Evolutionary conservation across 2,888 invertebrate genomes (phyloP).

Genomic region (Apamea monoglypha): DNA sequence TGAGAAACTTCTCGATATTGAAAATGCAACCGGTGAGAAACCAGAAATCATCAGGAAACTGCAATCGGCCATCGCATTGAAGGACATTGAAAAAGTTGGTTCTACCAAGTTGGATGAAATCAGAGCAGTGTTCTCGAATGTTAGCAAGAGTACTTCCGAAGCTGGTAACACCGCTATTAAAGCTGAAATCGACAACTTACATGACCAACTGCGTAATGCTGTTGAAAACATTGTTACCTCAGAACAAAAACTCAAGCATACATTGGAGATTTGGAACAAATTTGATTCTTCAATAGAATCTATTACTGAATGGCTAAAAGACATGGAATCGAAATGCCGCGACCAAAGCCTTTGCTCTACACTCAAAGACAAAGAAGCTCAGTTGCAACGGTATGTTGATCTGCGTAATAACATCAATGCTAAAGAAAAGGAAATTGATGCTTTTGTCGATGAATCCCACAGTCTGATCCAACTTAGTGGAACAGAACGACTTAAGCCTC

Average conservation of each 20-base stretch:
- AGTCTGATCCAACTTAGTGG: constrained; percentile 95
- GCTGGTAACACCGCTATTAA: constrained; percentile 94
- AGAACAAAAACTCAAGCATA: constrained; percentile 93
- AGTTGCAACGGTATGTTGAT: constrained; percentile 93
- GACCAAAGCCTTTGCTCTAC: constrained; percentile 96
- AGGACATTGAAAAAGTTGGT: constrained; percentile 92
- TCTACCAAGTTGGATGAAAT: constrained; percentile 92
- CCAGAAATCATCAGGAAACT: constrained; percentile 94
- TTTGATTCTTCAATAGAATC: constrained; percentile 96
- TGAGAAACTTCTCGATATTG: constrained; percentile 94
- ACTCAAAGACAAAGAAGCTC: constrained; percentile 94
- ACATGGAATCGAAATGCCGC: constrained; percentile 95
- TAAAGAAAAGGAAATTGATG: constrained; percentile 96
- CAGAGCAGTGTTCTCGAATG: constrained; percentile 91
- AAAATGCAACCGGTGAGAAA: constrained; percentile 96
- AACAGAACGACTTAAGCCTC: constrained; percentile 95
- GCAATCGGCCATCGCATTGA: constrained; percentile 91
- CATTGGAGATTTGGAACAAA: constrained; percentile 95
- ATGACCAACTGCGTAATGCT: constrained; percentile 92
- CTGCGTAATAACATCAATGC: constrained; percentile 94
- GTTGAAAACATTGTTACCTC: constrained; percentile 92
- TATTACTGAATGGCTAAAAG: constrained; percentile 96
- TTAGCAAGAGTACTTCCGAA: constrained; percentile 95
- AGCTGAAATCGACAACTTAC: constrained; percentile 93
- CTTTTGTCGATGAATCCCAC: constrained; percentile 97